Conservation (phyloP, 2,888 invertebrate genomes). For the Andricus quercusramuli region DNA sequence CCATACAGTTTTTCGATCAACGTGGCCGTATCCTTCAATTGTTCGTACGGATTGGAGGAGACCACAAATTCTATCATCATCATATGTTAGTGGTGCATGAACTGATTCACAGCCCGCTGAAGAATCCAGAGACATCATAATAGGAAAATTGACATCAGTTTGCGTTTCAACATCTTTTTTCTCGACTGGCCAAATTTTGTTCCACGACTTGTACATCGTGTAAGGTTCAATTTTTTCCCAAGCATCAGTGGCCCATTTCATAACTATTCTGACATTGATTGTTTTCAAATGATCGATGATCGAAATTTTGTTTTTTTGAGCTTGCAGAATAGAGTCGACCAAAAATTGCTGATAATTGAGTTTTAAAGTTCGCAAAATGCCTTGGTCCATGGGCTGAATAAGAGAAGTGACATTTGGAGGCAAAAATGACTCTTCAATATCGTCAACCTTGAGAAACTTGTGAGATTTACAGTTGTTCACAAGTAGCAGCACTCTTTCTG, state of each 20-base stretch:
- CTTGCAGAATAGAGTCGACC: slow-evolving; percentile 40
- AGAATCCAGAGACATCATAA: no score
- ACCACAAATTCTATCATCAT: no score
- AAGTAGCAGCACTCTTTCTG: slow-evolving; percentile 57
- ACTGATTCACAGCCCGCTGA: no score
- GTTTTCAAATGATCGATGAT: slow-evolving; percentile 47
- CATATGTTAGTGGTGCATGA: no score
- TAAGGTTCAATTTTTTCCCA: slow-evolving; percentile 45
- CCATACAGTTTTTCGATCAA: no score
- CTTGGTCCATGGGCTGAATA: slow-evolving; percentile 50
- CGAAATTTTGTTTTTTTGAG: slow-evolving; percentile 44
- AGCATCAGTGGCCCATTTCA: slow-evolving; percentile 48
- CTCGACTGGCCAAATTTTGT: slow-evolving; percentile 17
- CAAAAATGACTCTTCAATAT: slow-evolving; percentile 62
- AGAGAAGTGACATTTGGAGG: slow-evolving; percentile 49
- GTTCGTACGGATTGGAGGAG: no score
- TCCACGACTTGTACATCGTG: slow-evolving; percentile 48
- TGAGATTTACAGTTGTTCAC: slow-evolving; percentile 62
- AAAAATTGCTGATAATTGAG: slow-evolving; percentile 45
- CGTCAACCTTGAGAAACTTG: slow-evolving; percentile 48
- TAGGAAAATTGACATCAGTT: no score
- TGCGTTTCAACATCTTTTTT: no score
- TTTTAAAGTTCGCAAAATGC: slow-evolving; percentile 47
- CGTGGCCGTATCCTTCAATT: no score
- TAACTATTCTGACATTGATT: slow-evolving; percentile 44